Evolutionary conservation across 1,140 invertebrate genomes (phyloP).

Genomic region (Drosophila malerkotliana): DNA sequence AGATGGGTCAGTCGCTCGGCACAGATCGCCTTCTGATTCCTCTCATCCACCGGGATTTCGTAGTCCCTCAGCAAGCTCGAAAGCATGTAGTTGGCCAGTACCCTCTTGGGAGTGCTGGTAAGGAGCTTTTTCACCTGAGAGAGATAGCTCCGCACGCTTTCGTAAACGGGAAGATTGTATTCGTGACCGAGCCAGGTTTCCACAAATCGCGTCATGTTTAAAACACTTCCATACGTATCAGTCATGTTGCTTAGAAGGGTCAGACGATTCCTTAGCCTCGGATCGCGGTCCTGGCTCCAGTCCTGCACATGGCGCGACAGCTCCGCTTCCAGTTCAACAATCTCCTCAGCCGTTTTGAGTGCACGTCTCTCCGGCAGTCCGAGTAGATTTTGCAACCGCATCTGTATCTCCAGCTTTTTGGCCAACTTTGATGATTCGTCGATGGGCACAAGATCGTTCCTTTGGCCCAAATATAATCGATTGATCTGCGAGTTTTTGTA

Average conservation of each 20-base stretch:
- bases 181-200: constrained; percentile 59
- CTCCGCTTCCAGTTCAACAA: constrained; percentile 37
- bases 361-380: constrained; percentile 39
- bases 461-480: constrained; percentile 66
- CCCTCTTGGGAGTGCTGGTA: constrained; percentile 81
- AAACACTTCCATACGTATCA: constrained; percentile 66
- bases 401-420: constrained; percentile 13
- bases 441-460: constrained; percentile 32
- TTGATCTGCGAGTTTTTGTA: constrained; percentile 60
- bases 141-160: constrained; percentile 75
- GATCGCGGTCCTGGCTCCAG: constrained; percentile 28
- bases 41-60: constrained; percentile 55
- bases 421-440: constrained; percentile 10
- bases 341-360: constrained; percentile 10
- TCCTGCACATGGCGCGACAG: constrained; percentile 33
- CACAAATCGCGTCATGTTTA: constrained; percentile 73
- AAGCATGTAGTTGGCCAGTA: constrained; percentile 89
- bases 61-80: constrained; percentile 86
- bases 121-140: constrained; percentile 84
- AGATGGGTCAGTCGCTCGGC: constrained; percentile 37
- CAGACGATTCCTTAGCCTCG: constrained; percentile 51
- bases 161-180: constrained; percentile 66
- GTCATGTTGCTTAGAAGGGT: constrained; percentile 56
- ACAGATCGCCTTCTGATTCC: constrained; percentile 39
- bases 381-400: constrained; percentile 37